Percentiles rank a stretch among this genome's conserved stretches.
Evolutionary conservation across 2,888 invertebrate species (phyloP).

Genomic region (Andricus curvator): DNA sequence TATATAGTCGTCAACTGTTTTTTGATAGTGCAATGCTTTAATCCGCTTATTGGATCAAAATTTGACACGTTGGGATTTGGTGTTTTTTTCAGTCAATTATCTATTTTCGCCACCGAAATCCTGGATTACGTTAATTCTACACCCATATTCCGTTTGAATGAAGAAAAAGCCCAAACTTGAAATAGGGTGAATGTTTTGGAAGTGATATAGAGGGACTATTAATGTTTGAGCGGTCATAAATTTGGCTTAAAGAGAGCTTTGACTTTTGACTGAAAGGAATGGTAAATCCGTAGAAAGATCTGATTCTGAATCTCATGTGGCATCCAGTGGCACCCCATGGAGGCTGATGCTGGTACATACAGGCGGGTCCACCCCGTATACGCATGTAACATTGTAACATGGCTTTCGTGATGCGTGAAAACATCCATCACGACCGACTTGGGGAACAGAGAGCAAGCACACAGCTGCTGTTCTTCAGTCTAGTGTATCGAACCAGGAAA

Average conservation of each 20-base stretch:
- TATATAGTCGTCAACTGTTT: no score
- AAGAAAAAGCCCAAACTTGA: neutral
- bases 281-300: slow-evolving; percentile 41
- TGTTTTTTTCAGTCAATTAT: no score
- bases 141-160: neutral
- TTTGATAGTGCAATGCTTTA: no score
- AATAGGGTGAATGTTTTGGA: slow-evolving; percentile 22
- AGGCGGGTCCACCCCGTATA: slow-evolving; percentile 33
- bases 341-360: slow-evolving; percentile 44
- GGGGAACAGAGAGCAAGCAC: slow-evolving; percentile 54
- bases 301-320: slow-evolving; percentile 41
- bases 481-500: slow-evolving; percentile 58
- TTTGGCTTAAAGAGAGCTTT: slow-evolving; percentile 21
- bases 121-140: neutral
- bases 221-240: slow-evolving; percentile 6
- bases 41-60: no score
- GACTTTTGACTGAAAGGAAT: slow-evolving; percentile 46
- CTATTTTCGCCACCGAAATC: neutral
- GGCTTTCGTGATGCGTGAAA: slow-evolving; percentile 58
- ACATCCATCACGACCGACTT: slow-evolving; percentile 66
- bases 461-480: slow-evolving; percentile 63
- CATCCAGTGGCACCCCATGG: slow-evolving; percentile 47
- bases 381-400: slow-evolving; percentile 40
- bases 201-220: slow-evolving; percentile 20
- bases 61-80: no score